Evolutionary conservation across 64 coral and sea anemone genomes (phyloP), one percentile per base, ranked within the genome.

Genomic region (Catalaphyllia jardinei): DNA sequence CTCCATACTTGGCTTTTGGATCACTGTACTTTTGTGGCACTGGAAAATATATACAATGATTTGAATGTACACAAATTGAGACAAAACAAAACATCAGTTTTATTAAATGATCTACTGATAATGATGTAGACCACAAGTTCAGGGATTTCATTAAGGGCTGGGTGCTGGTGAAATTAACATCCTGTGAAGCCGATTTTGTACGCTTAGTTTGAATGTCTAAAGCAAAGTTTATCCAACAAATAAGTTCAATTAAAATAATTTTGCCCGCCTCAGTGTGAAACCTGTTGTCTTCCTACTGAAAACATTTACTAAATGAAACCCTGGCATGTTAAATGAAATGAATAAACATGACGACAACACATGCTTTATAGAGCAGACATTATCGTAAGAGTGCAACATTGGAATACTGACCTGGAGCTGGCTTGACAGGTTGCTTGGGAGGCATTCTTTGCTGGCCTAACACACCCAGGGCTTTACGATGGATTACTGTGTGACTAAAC

Each of bases 401-500:
- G 31, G 54, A 57, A 46, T 8, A 93, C 87, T 90, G 74, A 97
- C 95, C 82, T 77, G 73, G 73, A 57, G 59, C 76, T 67, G 74
- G 91, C 77, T 93, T 97, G 3, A 82, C 67, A 74, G 79, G 52
- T 65, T 29, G 92, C 87, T 87, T 89, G 62, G 61, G 80, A 39
- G 49, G 80, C 72, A 82, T 62, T 80, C 67, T 49, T 19, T 83
- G 71, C 42, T 90, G 90, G 24, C 86, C 89, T 15, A 75, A 62
- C 31, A 98, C 88, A 72, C 76, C 90, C 72, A 98, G 69, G 31
- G 96, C 90, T 27, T 88, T 94, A 28, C 90, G 93, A 86, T 98
- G 96, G 20, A 98, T 63, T 49, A 98, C 96, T 24, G 96, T 95
- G 54, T 98, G 96, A 63, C 96, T 95, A 59, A 98, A 95, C 83